These are phyloP conservation scores for Melanotaenia duboulayi DNA, from an alignment of 2,113 vertebrate genomes.

Conservation along the genomic window DNA sequence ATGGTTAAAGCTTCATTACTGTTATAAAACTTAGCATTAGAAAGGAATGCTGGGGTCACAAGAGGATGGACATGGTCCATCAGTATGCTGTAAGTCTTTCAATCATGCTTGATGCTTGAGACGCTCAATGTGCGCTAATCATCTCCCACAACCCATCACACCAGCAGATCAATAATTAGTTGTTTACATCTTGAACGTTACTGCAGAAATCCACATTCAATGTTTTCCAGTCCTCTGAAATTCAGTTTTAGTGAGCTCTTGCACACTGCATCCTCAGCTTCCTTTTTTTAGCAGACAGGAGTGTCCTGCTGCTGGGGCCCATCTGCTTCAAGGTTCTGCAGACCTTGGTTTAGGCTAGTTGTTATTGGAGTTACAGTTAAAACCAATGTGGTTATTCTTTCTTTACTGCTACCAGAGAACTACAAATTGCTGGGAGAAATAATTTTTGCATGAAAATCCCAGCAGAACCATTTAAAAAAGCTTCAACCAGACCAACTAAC, in stretches of 20 bases:
- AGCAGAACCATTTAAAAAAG: too few relatives aligned
- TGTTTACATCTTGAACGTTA: background rate
- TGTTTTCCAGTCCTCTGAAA: background rate
- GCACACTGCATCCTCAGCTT: background rate
- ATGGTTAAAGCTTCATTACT: background rate
- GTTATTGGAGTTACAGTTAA: background rate
- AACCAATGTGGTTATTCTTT: background rate
- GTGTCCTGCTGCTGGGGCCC: background rate
- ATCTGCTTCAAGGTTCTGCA: background rate
- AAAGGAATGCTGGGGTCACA: background rate
- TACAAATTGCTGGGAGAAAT: background rate
- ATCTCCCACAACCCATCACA: background rate
- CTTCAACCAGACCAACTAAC: too few relatives aligned
- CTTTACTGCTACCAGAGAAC: background rate
- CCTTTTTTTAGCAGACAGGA: background rate
- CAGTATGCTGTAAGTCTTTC: background rate
- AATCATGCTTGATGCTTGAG: conserved; percentile 1
- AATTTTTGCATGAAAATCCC: too few relatives aligned
- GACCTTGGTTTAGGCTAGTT: background rate
- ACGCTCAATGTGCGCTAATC: background rate
- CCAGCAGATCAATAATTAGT: background rate
- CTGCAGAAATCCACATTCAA: background rate
- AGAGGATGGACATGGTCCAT: background rate
- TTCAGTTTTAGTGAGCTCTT: background rate
- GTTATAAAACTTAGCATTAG: background rate